Conservation (phyloP, 1,140 invertebrate species). For the Platyscapa corneri region DNA sequence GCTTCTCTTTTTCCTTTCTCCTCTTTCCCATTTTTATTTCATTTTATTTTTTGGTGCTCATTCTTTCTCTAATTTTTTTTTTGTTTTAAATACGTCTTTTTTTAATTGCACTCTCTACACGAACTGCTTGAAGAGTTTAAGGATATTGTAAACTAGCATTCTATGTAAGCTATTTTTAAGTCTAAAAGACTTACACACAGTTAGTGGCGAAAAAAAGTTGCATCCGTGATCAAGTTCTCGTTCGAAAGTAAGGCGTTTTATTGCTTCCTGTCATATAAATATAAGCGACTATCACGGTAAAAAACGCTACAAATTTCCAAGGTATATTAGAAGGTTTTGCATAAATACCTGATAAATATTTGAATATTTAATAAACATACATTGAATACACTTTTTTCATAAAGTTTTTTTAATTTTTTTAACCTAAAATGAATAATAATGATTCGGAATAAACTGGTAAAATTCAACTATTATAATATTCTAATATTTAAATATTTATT, state of each 20-base stretch:
- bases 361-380: too few species aligned
- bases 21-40: neutral
- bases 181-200: slow-evolving; percentile 42
- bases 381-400: neutral
- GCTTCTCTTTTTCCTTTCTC: neutral
- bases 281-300: neutral
- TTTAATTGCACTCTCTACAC: neutral
- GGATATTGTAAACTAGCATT: slow-evolving; percentile 43
- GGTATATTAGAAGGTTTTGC: neutral
- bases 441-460: too few species aligned
- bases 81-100: neutral
- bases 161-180: slow-evolving; percentile 39
- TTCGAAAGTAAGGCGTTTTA: neutral
- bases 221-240: slow-evolving; percentile 22
- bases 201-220: slow-evolving; percentile 29
- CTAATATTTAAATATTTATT: too few species aligned
- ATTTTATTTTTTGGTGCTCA: neutral
- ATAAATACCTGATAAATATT: neutral
- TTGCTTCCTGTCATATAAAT: neutral
- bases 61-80: neutral
- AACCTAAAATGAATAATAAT: too few species aligned
- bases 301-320: neutral
- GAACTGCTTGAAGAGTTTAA: slow-evolving; percentile 42
- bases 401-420: too few species aligned
- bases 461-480: too few species aligned